These are phyloP conservation scores for Perca schrenkii DNA, from an alignment of 2,113 vertebrate species.

Conservation along the genomic window DNA sequence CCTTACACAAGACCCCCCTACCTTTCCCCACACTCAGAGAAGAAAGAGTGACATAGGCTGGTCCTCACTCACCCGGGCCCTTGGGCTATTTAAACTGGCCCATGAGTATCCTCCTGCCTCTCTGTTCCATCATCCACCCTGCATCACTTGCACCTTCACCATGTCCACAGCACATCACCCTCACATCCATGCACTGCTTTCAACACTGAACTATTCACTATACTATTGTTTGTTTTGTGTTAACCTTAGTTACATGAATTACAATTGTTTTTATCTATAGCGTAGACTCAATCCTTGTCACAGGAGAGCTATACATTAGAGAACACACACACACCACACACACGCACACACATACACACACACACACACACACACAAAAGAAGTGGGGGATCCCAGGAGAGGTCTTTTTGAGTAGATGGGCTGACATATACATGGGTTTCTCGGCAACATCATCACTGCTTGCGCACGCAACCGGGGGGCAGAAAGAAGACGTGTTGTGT, in stretches of 20 bases:
- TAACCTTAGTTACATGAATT: not conserved
- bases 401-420: conserved; percentile 68
- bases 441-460: too few relatives aligned
- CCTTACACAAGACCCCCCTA: too few relatives aligned
- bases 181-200: not conserved
- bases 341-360: conserved; percentile 23
- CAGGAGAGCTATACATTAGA: conserved; percentile 28
- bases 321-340: conserved; percentile 9
- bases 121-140: too few relatives aligned
- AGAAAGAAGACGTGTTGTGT: too few relatives aligned
- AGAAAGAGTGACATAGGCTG: too few relatives aligned
- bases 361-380: conserved; percentile 54
- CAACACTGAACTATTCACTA: not conserved
- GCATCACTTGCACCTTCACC: not conserved
- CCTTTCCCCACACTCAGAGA: too few relatives aligned
- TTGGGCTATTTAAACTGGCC: not conserved
- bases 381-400: conserved; percentile 67
- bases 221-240: not conserved
- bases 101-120: not conserved
- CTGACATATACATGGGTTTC: too few relatives aligned
- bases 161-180: not conserved
- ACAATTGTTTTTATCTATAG: not conserved
- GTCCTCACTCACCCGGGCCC: too few relatives aligned
- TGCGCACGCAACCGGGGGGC: too few relatives aligned
- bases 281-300: not conserved